These are phyloP conservation scores for Eupithecia vulgata DNA, from an alignment of 2,888 invertebrate genomes.

Conservation along the genomic window DNA sequence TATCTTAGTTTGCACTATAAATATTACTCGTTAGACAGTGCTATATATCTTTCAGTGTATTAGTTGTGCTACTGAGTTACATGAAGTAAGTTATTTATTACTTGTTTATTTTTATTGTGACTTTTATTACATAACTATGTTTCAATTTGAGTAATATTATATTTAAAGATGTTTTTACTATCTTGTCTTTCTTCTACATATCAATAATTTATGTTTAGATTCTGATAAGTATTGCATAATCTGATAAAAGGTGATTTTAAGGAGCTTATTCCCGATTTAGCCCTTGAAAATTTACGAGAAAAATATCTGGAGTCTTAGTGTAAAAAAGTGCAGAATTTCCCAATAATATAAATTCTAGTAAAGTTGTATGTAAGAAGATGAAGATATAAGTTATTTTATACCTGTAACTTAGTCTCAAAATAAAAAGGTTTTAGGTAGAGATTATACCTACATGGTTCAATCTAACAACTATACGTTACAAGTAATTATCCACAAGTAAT, in stretches of 20 bases:
- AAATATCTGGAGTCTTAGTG: no score
- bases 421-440: no score
- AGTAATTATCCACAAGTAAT: no score
- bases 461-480: no score
- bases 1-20: neutral
- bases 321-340: no score
- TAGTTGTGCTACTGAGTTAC: neutral
- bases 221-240: neutral
- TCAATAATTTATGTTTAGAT: neutral
- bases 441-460: no score
- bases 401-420: no score
- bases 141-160: neutral
- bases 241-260: neutral
- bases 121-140: neutral
- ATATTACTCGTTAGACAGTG: slow-evolving; percentile 4
- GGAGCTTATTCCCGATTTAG: no score
- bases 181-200: neutral
- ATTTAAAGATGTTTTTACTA: neutral
- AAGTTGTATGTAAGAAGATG: no score
- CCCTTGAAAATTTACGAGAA: no score
- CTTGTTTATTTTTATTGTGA: neutral
- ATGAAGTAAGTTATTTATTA: neutral
- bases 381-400: neutral
- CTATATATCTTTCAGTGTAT: neutral
- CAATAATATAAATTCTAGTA: neutral